phyloP scores from a whole-genome alignment of 2,113 vertebrate species.

The Naja naja region DNA sequence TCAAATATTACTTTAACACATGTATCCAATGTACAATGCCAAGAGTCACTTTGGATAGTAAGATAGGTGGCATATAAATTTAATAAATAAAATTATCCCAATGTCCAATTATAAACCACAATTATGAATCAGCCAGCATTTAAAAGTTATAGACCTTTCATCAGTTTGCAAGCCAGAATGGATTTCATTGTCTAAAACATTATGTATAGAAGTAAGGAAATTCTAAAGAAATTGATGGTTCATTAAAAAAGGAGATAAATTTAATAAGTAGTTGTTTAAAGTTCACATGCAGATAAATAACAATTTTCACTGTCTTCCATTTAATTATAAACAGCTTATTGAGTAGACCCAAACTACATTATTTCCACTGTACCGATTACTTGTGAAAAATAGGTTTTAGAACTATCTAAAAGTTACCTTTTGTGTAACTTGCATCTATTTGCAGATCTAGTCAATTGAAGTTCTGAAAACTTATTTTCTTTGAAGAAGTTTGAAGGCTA shows the following conservation, averaged over 20 bases:
- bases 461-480: not conserved
- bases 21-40: not conserved
- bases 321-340: not conserved
- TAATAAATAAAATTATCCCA: not conserved
- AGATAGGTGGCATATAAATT: not conserved
- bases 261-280: not conserved
- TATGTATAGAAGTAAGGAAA: not conserved
- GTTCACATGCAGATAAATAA: not conserved
- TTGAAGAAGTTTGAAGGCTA: not conserved
- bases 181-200: not conserved
- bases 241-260: not conserved
- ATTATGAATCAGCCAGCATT: not conserved
- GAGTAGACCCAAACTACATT: not conserved
- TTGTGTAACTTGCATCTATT: not conserved
- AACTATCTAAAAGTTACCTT: not conserved
- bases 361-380: not conserved
- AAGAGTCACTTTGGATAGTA: not conserved
- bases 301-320: not conserved
- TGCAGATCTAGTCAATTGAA: not conserved
- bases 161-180: not conserved
- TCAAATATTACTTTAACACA: conserved; percentile 22
- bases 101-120: not conserved
- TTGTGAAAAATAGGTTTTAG: not conserved
- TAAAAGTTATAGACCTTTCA: not conserved
- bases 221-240: not conserved